Evolutionary conservation across 2,888 invertebrate species (phyloP), one percentile per base, ranked within the genome.

Genomic region (Tachina grossa): DNA sequence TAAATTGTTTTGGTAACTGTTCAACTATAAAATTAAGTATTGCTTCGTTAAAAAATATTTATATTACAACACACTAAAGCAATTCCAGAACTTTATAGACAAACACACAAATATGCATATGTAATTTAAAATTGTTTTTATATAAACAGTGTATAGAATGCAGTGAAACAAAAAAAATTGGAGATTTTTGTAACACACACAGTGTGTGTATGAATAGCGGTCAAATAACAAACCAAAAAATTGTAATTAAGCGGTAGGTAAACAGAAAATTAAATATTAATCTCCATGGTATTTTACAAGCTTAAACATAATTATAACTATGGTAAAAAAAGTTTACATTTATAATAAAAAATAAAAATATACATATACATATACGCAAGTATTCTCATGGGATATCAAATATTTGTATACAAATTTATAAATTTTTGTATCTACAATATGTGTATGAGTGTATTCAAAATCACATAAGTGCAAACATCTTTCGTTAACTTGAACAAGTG

Each of bases 201-300:
- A 69, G 59, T 72, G 59, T 81, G 66, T 72, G 68, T 69, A 72
- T 76, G 79, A 83, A 80, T 79, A 71, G 79, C 59, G 85, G 85
- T 83, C 71, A 79, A 85, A 86, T 72, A 84, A 87, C 84, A 88
- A 87, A 85, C 86, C 88, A 84, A 87, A 86, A 87, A 87, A 87
- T 84, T 87, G 88, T 88, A 88, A 88, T 88, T 87, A 88, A 88
- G 88, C 87, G 87, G 85, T 87, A 85, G 86, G 87, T 88, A 87
- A 88, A 88, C 87, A 88, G 87, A 87, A 88, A 88, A 88, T 88
- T 88, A 88, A 88, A 87, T 88, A 88, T 88, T 88, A 88, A 88
- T 88, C 87, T 84, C 87, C 31, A 81, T 72, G 84, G 87, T 83
- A 84, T 85, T 87, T 85, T 86, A 69, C 87, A 86, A 83, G 87